Base-by-base conservation (phyloP, 2,113 vertebrate genomes). In the Ardeotis arabs region DNA sequence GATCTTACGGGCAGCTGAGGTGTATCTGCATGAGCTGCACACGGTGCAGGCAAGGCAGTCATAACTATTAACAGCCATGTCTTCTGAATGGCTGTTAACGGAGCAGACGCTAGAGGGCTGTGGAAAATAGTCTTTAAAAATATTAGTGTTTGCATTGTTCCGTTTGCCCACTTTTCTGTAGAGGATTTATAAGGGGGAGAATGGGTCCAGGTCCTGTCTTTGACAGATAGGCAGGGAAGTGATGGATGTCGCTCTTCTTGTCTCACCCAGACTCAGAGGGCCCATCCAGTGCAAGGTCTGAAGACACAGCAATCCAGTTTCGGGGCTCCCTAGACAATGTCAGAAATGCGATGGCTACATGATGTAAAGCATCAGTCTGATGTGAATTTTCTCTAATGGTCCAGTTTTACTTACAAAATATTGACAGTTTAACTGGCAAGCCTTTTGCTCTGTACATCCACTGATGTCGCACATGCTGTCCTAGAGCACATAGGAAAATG, bases 61-160 rank as follows among this genome's bases (percentile, higher is more conserved):
- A 14, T 4, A 60, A 76, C 29, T 35, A 35, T 35, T 35, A 35
- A 35, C 53, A 62, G 49, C 35, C 25, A 17, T 55, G 59, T 73
- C 52, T 64, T 60, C 83, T 67, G 31, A 66, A 50, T 37, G 68
- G 24, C 59, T 83, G 22, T 90, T 86, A 93, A 23, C 50, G n/a
- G 59, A 90, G 69, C 7, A 55, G 75, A 88, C 92, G 10, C 92
- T 88, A 94, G 95, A 73, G 88, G 90, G 90, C 90, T 86, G 67
- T 70, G 92, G 50, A 58, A 90, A 96, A 83, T 29, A 63, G 31
- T 45, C 50, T 92, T 79, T 20, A n/a, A 92, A 84, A 76, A 66
- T 18, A 58, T 17, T 49, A 31, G 7, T 21, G 63, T 31, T 66
- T 37, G 35, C n/a, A 8, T 4, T 31, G 45, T 56, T 93, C 45